phyloP scores from a whole-genome alignment of 2,797 vertebrate species.

The Cephalopachus bancanus region DNA sequence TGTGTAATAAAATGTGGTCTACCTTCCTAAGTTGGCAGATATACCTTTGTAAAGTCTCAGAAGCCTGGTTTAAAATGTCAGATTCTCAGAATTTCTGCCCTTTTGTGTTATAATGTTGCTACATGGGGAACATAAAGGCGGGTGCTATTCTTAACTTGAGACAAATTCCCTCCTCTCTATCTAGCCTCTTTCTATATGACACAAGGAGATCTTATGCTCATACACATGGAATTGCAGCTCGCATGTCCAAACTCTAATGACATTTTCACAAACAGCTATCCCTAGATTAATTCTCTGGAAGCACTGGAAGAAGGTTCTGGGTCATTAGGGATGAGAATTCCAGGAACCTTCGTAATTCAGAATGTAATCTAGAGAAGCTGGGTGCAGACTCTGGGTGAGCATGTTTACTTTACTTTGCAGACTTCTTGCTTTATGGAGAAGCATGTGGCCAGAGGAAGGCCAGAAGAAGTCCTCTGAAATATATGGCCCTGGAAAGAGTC shows the following conservation, averaged over 20 bases:
- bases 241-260: background rate
- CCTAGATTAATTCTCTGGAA: background rate
- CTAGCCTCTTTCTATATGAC: background rate
- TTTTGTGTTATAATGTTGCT: background rate
- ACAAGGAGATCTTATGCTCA: background rate
- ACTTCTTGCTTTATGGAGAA: background rate
- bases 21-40: background rate
- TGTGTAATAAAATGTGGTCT: background rate
- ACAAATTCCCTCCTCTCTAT: background rate
- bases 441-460: background rate
- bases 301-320: background rate
- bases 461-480: background rate
- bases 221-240: background rate
- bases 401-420: background rate
- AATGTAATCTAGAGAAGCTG: background rate
- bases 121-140: fast-evolving
- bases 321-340: background rate
- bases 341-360: background rate
- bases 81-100: background rate
- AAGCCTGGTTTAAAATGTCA: background rate
- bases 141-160: background rate
- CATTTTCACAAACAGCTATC: background rate
- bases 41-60: background rate
- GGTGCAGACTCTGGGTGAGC: background rate
- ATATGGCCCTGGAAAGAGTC: background rate